Evolutionary conservation across 2,797 vertebrate genomes (phyloP), one percentile per base, ranked within the genome.

Genomic region (Arrhamphus sclerolepis): DNA sequence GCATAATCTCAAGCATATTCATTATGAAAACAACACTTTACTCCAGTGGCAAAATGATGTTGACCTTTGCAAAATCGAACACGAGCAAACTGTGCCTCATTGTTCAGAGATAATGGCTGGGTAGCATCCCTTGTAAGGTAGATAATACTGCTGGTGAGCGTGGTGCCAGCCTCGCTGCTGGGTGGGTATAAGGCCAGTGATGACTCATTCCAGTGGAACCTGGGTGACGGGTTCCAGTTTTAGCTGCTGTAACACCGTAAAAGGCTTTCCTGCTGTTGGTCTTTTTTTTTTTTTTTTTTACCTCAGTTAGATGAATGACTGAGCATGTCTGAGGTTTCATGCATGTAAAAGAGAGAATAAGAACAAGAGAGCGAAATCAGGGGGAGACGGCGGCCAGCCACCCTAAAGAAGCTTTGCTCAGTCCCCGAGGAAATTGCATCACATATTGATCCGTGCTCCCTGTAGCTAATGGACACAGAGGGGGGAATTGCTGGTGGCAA

Each of bases 11-110:
- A 68, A 57, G 68, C 70, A 72, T 52, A 78, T 80, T 78, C 73
- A 82, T 86, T 81, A 83, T 72, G 81, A 83, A 89, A 85, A 81
- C 84, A 87, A 80, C 81, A 75, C 85, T 89, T 86, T 84, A 86
- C 84, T 84, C 76, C 71, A 60, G 65, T 82, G 77, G 81, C 81
- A 81, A 76, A 87, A 87, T 67, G 57, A 80, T 82, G 81, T 77
- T 89, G 85, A 89, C 89, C 89, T 89, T 90, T 90, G 62, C 17
- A 7, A 74, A 85, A 80, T 77, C 72, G 61, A 83, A 76, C 68
- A 78, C 77, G 55, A 77, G 81, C 78, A 81, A 81, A 77, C 52
- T 48, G 69, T 34, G 71, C 82, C 79, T 87, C 75, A 66, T 84
- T 87, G 87, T 86, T 86, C 79, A 81, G 77, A 87, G 84, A 86